Conservation (phyloP, 1,140 invertebrate genomes). For the Drosophila tristis region DNA sequence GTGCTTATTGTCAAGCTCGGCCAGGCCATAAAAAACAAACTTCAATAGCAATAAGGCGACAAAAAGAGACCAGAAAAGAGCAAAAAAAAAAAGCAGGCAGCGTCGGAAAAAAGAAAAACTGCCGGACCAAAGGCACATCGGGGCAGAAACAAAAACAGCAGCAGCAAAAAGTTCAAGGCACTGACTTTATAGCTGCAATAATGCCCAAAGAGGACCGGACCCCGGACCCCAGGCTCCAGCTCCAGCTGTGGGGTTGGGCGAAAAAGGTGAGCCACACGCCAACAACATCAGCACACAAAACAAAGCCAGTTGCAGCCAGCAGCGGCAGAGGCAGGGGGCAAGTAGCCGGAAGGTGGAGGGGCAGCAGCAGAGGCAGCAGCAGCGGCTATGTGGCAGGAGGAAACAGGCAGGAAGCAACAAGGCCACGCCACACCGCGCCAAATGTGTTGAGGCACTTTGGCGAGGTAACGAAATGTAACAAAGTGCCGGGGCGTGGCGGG, state of each 20-base stretch:
- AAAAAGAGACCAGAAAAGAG: constrained; percentile 53
- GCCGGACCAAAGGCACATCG: constrained; percentile 62
- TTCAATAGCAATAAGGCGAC: constrained; percentile 80
- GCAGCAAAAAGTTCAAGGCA: constrained; percentile 75
- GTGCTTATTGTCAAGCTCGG: constrained; percentile 81
- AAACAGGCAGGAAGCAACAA: constrained; percentile 44
- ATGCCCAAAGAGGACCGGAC: constrained; percentile 43
- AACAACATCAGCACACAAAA: constrained; percentile 56
- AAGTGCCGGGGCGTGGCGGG: constrained; percentile 52
- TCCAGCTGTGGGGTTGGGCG: neutral
- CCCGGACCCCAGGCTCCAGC: too few relatives aligned
- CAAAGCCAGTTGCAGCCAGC: constrained; percentile 60
- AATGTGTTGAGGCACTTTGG: constrained; percentile 80
- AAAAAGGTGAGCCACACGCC: constrained; percentile 70
- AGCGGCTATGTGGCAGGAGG: constrained; percentile 4
- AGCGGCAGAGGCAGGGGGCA: neutral
- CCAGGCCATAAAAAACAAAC: constrained; percentile 80
- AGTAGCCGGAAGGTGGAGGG: neutral
- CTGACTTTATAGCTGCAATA: constrained; percentile 82
- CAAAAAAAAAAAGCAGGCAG: constrained; percentile 11
- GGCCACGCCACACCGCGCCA: constrained; percentile 50
- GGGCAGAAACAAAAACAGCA: constrained; percentile 40
- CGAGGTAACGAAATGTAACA: constrained; percentile 80
- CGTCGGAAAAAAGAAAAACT: constrained; percentile 36
- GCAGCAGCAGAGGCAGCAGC: neutral